phyloP scores from a whole-genome alignment of 2,888 invertebrate genomes.

The Smittia sp. region DNA sequence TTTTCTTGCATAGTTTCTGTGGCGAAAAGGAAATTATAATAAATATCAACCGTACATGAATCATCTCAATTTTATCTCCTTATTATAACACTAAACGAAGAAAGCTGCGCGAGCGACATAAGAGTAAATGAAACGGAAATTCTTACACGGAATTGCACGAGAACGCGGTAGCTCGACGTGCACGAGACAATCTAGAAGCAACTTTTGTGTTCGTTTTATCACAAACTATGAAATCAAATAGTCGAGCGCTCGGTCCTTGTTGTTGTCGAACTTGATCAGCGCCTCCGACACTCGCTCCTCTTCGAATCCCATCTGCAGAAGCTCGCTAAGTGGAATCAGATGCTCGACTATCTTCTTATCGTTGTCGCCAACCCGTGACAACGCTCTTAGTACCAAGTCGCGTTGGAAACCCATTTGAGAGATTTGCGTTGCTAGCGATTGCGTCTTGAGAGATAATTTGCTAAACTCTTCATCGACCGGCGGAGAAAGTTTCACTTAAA shows the following conservation, averaged over 20 bases:
- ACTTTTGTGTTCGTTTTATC: neutral
- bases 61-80: neutral
- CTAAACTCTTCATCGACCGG: constrained; percentile 43
- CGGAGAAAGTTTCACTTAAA: neutral
- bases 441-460: constrained; percentile 57
- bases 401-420: constrained; percentile 86
- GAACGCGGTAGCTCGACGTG: neutral
- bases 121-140: neutral
- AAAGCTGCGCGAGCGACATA: neutral
- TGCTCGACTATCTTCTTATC: constrained; percentile 88
- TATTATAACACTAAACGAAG: neutral
- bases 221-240: constrained; percentile 68
- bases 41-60: neutral
- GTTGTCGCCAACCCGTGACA: constrained; percentile 71
- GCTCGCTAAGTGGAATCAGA: constrained; percentile 71
- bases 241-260: constrained; percentile 82
- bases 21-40: neutral
- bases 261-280: constrained; percentile 72
- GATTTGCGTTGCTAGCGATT: constrained; percentile 69
- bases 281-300: constrained; percentile 73
- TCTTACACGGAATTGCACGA: neutral
- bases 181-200: neutral
- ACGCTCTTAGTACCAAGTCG: constrained; percentile 76
- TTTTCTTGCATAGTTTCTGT: constrained; percentile 11
- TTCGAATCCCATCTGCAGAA: constrained; percentile 79